Conservation (phyloP, 2,888 invertebrate genomes). For the Drosophila peninsularis region DNA sequence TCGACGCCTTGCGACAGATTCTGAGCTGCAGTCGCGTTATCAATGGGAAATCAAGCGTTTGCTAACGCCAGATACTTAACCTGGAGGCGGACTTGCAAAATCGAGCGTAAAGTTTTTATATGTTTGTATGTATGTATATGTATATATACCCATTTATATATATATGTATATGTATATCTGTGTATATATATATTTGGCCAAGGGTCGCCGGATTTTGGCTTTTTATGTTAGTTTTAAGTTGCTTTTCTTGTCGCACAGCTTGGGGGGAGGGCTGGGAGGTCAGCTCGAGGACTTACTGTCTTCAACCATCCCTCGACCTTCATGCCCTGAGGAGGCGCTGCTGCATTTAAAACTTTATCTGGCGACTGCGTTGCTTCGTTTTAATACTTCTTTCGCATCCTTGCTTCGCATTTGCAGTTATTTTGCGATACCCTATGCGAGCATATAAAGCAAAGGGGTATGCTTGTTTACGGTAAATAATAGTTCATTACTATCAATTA, state of each 20-base stretch:
- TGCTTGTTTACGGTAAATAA: too few relatives aligned
- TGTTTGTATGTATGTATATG: too few relatives aligned
- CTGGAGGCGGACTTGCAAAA: slow-evolving; percentile 44
- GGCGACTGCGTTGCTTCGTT: slow-evolving; percentile 65
- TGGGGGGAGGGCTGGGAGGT: neutral
- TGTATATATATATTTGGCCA: slow-evolving; percentile 20
- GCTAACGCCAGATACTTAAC: slow-evolving; percentile 8
- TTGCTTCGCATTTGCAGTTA: slow-evolving; percentile 33
- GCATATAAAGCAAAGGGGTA: neutral
- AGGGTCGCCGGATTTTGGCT: slow-evolving; percentile 59
- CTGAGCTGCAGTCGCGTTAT: slow-evolving; percentile 42
- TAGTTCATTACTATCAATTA: neutral
- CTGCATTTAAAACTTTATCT: slow-evolving; percentile 78
- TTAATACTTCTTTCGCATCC: slow-evolving; percentile 74
- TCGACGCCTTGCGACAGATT: slow-evolving; percentile 66
- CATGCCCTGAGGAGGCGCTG: slow-evolving; percentile 8
- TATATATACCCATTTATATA: slow-evolving; percentile 17
- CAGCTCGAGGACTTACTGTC: neutral
- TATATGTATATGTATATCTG: neutral
- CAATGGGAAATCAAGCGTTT: slow-evolving; percentile 49
- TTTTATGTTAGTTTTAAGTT: slow-evolving; percentile 76
- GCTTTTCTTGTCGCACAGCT: slow-evolving; percentile 13
- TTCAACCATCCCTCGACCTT: neutral
- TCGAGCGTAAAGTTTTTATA: slow-evolving; percentile 57
- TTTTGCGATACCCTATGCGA: slow-evolving; percentile 13